Base-by-base conservation (phyloP, 2,797 vertebrate genomes). In the Manis javanica region DNA sequence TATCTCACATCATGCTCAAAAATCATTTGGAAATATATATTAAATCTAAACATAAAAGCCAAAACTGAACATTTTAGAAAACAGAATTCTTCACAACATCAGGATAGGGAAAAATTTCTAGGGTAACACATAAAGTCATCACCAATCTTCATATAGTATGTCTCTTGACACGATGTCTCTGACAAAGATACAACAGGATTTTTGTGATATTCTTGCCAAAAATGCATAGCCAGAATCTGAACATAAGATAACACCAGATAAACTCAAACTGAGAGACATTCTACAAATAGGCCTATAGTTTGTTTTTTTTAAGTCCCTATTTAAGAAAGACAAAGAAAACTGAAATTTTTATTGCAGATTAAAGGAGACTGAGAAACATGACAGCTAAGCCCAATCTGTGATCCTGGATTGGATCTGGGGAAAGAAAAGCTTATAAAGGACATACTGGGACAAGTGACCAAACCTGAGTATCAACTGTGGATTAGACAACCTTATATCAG, bases 61-160 rank as follows among this genome's bases (percentile, higher is more conserved):
- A 79, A 63, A 86, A 91, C 39, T 39, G n/a, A 78, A 79, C 85
- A 90, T 55, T 82, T 39, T 82, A 64, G 31, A 88, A 88, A 77
- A 89, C 0, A 55, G 29, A 63, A 92, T 69, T 83, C 34, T 42
- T 69, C 14, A 81, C 53, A 92, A 68, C 23, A 78, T 51, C 5
- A 84, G 8, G 15, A n/a, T 46, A 66, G 46, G 34, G 31, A 78
- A 71, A 88, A 78, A 78, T 69, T 55, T 78, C 61, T 24, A 53
- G 53, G 34, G 77, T 2, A 53, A 66, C 21, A 88, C 16, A 75
- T 8, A 42, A 63, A 74, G 42, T 78, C 42, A 46, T 59, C n/a
- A 75, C 7, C 46, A 51, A 75, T 88, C 69, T 69, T 77, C 18
- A 92, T 12, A 16, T 9, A 75, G 19, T 4, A 3, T 15, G 10